A percentile compares a stretch with the other conserved stretches of the same genome.
phyloP scores from a whole-genome alignment of 2,888 invertebrate species.

The Oasisia sp. region DNA sequence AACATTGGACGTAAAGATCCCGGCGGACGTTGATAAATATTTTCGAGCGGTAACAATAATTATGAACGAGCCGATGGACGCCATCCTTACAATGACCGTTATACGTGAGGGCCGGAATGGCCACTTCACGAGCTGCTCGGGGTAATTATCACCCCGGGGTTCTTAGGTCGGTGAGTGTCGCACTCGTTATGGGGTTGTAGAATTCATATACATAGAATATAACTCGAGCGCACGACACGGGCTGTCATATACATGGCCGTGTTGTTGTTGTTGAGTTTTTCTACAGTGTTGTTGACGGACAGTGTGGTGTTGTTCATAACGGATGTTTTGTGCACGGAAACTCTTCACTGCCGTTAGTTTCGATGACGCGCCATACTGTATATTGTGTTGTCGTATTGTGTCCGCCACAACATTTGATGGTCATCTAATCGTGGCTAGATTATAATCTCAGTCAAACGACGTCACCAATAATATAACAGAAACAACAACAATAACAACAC shows the following conservation, averaged over 20 bases:
- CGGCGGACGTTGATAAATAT: neutral
- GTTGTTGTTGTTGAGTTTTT: neutral
- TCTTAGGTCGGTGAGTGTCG: neutral
- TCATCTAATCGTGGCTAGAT: neutral
- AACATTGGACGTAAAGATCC: neutral
- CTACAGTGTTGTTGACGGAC: too few species aligned
- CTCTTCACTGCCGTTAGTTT: neutral
- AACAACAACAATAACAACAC: too few species aligned
- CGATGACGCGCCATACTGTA: neutral
- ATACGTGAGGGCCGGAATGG: neutral
- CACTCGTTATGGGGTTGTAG: neutral
- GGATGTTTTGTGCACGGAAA: neutral
- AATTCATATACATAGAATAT: neutral
- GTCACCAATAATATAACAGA: too few species aligned
- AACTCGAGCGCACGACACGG: neutral
- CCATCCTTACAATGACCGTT: neutral
- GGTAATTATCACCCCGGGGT: neutral
- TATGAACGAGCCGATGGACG: neutral
- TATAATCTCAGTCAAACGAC: too few species aligned
- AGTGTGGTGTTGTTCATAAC: neutral
- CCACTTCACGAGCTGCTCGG: neutral
- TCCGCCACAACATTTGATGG: neutral
- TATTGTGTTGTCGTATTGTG: neutral
- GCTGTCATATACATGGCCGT: neutral
- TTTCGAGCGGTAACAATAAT: neutral